Evolutionary conservation across 2,888 invertebrate genomes (phyloP), one percentile per base, ranked within the genome.

Genomic region (Psylliodes chrysocephalus): DNA sequence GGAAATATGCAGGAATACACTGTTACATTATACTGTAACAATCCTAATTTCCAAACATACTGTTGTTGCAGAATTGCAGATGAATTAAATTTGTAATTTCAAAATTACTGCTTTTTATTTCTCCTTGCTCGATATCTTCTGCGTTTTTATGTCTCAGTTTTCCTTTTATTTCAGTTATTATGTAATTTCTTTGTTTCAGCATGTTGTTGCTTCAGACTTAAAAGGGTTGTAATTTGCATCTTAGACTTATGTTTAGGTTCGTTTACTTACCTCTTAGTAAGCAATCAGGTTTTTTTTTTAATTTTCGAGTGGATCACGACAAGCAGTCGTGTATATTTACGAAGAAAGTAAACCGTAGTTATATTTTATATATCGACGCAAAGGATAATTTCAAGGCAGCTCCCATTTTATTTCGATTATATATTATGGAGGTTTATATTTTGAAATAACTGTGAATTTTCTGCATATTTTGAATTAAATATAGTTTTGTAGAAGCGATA

Each of bases 11-110:
- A 63, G 25, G 38, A 63, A 57, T 66, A 68, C 71, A 64, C 71
- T 67, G 67, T 70, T 71, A 71, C 71, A 72, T 70, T 73, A 73
- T 72, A 73, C 74, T 74, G 72, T 71, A 74, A 73, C 75, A 75
- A 75, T 74, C 68, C 74, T 73, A 75, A 75, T 75, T 75, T 72
- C 71, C 69, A 63, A 67, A 69, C 68, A 67, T 66, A 62, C 69
- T 68, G 68, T 71, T 71, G 70, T 57, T 33, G 46, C 46, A 38
- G 66, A 66, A 40, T 70, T 70, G 67, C 70, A 69, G 70, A 73
- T 71, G 71, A 72, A 71, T 69, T 63, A 63, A 63, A 65, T 71
- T 72, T 66, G 66, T 64, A 71, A 71, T 73, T 69, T 69, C 69
- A 67, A 72, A 72, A 72, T 71, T 73, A 72, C 70, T 65, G 71